Evolutionary conservation across 92 coral and sea anemone genomes (phyloP), one percentile per base, ranked within the genome.

Genomic region (Montipora capitata): DNA sequence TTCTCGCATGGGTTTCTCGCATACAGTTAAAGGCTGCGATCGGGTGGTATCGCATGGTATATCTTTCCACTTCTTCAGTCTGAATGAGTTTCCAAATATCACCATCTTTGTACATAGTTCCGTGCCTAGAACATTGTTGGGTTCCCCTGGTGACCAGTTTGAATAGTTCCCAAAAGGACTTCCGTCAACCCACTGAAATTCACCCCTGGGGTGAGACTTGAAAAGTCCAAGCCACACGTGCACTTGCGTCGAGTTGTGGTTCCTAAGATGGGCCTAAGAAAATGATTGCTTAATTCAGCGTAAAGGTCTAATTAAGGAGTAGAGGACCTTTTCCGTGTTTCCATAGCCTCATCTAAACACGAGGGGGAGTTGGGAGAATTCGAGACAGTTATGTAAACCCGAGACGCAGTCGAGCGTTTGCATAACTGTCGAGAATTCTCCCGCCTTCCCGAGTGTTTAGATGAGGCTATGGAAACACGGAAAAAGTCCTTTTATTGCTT

Each of bases 121-220:
- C 5, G 16, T 51, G 17, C 78, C 78, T 12, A 6, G n/a, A 7
- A 1, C 57, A 54, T 70, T 70, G 68, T 59, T 82, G 15, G 87
- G 87, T 72, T 82, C 87, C 3, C 78, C 87, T 9, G 71, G 57
- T 1, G 59, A 4, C 87, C 87, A 82, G 78, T 82, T 82, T 7
- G 78, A 69, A 43, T 70, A 82, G 77, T 56, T 40, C 0, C 27
- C 56, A 1, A 82, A 17, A 10, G 78, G 49, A 49, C 56, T 54
- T 13, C 78, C 69, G 38, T 70, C 87, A 16, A 52, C 87, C 87
- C 87, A 82, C 17, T 39, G 78, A 40, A 82, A 82, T 4, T 16
- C 10, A 12, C 59, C 78, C 1, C 15, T 13, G 8, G 69, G 4
- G 57, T 72, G 40, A 1, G 13, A 5, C 35, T 56, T 70, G 10